phyloP scores from a whole-genome alignment of 2,888 invertebrate genomes.

The Erpobdella octoculata region DNA sequence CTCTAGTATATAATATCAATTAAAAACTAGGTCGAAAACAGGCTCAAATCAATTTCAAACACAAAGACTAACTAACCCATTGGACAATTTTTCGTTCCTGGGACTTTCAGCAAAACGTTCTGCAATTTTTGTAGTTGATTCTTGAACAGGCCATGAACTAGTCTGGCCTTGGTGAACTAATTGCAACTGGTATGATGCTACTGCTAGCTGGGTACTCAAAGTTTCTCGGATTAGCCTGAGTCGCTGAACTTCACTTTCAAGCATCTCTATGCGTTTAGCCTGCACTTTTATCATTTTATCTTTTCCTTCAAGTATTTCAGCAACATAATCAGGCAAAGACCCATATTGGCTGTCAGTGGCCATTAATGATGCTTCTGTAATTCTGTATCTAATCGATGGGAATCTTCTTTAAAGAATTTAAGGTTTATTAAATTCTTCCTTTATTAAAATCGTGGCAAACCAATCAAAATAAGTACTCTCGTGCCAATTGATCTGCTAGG shows the following conservation, averaged over 20 bases:
- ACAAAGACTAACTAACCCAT: background rate
- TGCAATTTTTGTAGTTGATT: background rate
- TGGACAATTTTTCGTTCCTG: too few species aligned
- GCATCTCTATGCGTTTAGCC: constrained; percentile 33
- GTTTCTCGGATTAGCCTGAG: constrained; percentile 33
- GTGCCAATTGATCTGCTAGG: too few species aligned
- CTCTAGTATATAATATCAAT: too few species aligned
- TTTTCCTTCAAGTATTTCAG: constrained; percentile 31
- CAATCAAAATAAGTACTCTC: too few species aligned
- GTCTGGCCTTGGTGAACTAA: constrained; percentile 17
- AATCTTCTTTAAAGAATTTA: too few species aligned
- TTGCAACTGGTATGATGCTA: constrained; percentile 35
- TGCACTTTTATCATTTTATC: constrained; percentile 35
- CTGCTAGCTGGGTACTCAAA: constrained; percentile 34
- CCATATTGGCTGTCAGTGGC: too few species aligned
- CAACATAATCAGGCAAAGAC: constrained; percentile 15
- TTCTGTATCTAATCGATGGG: too few species aligned
- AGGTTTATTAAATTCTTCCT: too few species aligned
- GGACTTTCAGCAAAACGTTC: background rate
- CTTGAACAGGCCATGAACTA: too few species aligned
- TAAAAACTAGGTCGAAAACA: too few species aligned
- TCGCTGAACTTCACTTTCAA: constrained; percentile 33
- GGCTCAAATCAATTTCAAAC: background rate
- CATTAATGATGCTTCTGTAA: too few species aligned
- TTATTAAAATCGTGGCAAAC: too few species aligned